Evolutionary conservation across 1,140 invertebrate genomes (phyloP), one percentile per base, ranked within the genome.

Genomic region (Cydia fagiglandana): DNA sequence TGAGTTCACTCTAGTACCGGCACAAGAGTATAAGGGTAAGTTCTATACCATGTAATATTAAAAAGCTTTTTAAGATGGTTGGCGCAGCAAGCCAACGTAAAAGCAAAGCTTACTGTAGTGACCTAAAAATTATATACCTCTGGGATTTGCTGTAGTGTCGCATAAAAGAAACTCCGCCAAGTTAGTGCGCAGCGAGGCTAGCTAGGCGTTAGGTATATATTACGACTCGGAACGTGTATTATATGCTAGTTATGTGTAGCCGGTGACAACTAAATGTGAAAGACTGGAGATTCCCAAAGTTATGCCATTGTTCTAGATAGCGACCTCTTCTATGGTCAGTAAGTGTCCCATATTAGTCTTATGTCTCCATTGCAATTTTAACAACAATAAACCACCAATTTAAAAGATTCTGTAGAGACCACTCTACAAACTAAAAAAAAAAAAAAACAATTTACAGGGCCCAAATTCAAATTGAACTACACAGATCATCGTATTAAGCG

Each of bases 91-190:
- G 53, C 53, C 28, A 38, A 34, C 34, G 66, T 38, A 41, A 70
- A 68, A 38, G 15, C 30, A 20, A 70, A 9, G 30, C 34, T 61
- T 61, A 61, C 56, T 24, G 66, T 41, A 70, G 66, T 70, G 66
- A 70, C 66, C 66, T 70, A 70, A 70, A 70, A 70, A 70, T 70
- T 70, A 70, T 70, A 70, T 70, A 17, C 66, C 66, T 45, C 66
- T 17, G 66, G 66, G 66, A 70, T 41, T 70, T 70, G 64, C 28
- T 15, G 66, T 10, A 45, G 66, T 61, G 56, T 38, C 66, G 66
- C 66, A 70, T 41, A 38, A 70, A 70, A 38, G 66, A 70, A 70
- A 70, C 66, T 24, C 17, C 6, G 56, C 56, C 56, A 61, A 61
- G 56, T 61, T 61, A 61, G 56, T 61, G 56, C 20, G 20, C 24